Base-by-base conservation (phyloP, 2,888 invertebrate species). In the Microctonus aethiopoides region DNA sequence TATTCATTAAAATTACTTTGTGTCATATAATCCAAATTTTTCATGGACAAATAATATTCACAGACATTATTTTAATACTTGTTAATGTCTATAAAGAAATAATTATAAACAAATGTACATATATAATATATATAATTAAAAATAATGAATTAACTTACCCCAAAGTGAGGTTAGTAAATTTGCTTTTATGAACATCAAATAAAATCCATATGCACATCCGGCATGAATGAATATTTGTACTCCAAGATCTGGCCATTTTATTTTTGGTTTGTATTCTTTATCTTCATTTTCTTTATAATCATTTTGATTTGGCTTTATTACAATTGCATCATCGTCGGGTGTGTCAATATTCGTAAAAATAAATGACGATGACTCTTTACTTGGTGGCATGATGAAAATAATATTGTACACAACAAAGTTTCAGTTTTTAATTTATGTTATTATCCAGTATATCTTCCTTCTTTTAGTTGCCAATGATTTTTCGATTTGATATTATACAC, bases 201-300 rank as follows among this genome's bases (percentile, higher is more conserved):
- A 92, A 51, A 93, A 74, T 74, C 94, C 94, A 81, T 93, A 94
- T 46, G 93, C 76, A 74, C 90, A 90, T 36, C 93, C 93, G 70
- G 83, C 83, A 86, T 94, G 94, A 80, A 94, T 88, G 76, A 91
- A 91, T 72, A 92, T 77, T 87, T 94, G 94, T 22, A 90, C 94
- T 16, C 87, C 81, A 1, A 94, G 87, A 83, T 94, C 94, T 0
- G 91, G 92, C 94, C 94, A 94, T 83, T 90, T 89, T 70, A 93
- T 90, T 76, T 87, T 87, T 2, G 94, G 89, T 71, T 85, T 87
- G 78, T 92, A 94, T 20, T 54, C 22, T 62, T 62, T 11, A 22
- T n/a, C 13, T 1, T 41, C 24, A 41, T 11, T 46, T 32, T 57
- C 29, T 36, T 36, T 20, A 4, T 16, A 54, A 13, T 62, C 36